Percentiles rank a stretch among this genome's conserved stretches.
Evolutionary conservation across 2,113 vertebrate genomes (phyloP).

Genomic region (Abramis brama): DNA sequence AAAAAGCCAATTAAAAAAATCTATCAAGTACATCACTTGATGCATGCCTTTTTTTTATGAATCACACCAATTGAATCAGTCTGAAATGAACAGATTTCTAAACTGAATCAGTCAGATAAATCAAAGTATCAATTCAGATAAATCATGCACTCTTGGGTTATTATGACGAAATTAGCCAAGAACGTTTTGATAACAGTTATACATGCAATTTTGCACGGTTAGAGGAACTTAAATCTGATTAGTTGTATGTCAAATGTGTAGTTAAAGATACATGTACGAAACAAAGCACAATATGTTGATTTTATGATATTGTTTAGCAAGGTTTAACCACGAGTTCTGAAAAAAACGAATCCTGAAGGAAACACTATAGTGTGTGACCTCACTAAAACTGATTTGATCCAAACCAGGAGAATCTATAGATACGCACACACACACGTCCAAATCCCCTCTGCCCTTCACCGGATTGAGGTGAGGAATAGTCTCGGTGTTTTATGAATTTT

Average conservation of each 20-base stretch:
- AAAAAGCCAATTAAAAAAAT: too few species aligned
- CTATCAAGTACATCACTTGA: neutral
- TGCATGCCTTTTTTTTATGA: neutral
- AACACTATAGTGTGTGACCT: conserved; percentile 27
- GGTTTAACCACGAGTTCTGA: neutral
- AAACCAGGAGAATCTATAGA: conserved; percentile 12
- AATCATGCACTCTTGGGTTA: neutral
- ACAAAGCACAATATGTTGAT: neutral
- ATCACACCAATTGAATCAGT: neutral
- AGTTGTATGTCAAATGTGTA: neutral
- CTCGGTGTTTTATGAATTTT: conserved; percentile 61
- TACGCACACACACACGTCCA: conserved; percentile 37
- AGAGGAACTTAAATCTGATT: neutral
- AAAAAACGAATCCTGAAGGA: conserved; percentile 18
- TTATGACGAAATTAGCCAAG: neutral
- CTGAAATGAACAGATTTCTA: neutral
- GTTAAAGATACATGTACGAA: neutral
- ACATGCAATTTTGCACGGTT: neutral
- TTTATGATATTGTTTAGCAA: neutral
- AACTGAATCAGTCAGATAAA: neutral
- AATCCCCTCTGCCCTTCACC: conserved; percentile 45
- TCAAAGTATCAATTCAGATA: neutral
- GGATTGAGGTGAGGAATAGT: conserved; percentile 43
- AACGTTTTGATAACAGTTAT: neutral
- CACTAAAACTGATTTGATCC: conserved; percentile 3